Evolutionary conservation across 1,140 invertebrate species (phyloP).

Genomic region (Grapholita molesta): DNA sequence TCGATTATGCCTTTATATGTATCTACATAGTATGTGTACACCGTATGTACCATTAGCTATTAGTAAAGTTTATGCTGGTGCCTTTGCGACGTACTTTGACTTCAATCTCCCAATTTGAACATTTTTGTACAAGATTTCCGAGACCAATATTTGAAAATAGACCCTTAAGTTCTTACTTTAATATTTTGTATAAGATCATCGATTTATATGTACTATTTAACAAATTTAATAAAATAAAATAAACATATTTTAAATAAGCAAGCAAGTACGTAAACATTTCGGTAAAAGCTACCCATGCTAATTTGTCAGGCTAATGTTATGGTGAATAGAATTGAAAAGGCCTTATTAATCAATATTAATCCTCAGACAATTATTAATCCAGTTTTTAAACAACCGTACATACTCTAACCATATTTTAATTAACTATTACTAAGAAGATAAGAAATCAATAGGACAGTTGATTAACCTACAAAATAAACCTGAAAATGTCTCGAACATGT

Average conservation of each 20-base stretch:
- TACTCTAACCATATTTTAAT: neutral
- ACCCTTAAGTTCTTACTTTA: too few relatives aligned
- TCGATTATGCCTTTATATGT: slow-evolving; percentile 69
- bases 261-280: too few relatives aligned
- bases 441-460: neutral
- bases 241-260: too few relatives aligned
- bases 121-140: neutral
- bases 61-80: neutral
- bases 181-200: too few relatives aligned
- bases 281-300: too few relatives aligned
- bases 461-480: neutral
- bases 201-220: too few relatives aligned
- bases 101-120: neutral
- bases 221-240: too few relatives aligned
- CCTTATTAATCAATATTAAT: too few relatives aligned
- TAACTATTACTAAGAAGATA: neutral
- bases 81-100: neutral
- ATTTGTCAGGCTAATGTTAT: too few relatives aligned
- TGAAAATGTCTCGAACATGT: neutral
- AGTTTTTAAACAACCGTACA: neutral
- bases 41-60: slow-evolving; percentile 1
- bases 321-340: too few relatives aligned
- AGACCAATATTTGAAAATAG: too few relatives aligned
- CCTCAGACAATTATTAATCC: too few relatives aligned
- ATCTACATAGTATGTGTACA: slow-evolving; percentile 31